phyloP scores from a whole-genome alignment of 2,888 invertebrate species.

The Zeuzera pyrina region DNA sequence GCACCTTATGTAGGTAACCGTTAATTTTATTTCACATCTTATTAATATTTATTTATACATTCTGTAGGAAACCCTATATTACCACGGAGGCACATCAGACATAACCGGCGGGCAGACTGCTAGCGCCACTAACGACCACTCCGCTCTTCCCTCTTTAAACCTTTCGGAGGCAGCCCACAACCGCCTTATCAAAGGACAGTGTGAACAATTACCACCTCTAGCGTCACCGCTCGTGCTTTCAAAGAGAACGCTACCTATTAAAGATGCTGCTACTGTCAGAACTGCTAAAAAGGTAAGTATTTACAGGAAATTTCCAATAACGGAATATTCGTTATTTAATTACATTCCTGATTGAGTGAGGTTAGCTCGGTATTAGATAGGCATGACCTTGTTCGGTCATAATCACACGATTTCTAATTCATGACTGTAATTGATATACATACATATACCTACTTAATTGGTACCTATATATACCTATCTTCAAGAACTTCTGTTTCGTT shows the following conservation, averaged over 20 bases:
- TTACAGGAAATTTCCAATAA: neutral
- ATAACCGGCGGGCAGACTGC: slow-evolving; percentile 47
- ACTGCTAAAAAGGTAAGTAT: slow-evolving; percentile 39
- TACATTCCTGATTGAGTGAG: too few relatives aligned
- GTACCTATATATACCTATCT: too few relatives aligned
- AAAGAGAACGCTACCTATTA: slow-evolving; percentile 34
- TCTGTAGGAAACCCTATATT: slow-evolving; percentile 60
- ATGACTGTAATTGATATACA: too few relatives aligned
- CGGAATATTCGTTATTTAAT: too few relatives aligned
- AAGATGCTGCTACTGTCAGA: slow-evolving; percentile 38
- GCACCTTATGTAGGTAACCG: too few relatives aligned
- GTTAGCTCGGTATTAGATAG: too few relatives aligned
- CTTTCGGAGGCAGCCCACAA: slow-evolving; percentile 47
- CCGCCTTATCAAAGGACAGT: slow-evolving; percentile 45
- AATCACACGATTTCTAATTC: too few relatives aligned
- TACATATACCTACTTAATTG: too few relatives aligned
- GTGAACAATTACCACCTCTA: slow-evolving; percentile 56
- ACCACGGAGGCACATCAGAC: slow-evolving; percentile 61
- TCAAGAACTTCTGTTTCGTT: too few relatives aligned
- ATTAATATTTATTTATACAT: too few relatives aligned
- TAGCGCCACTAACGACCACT: slow-evolving; percentile 50
- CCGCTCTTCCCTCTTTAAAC: slow-evolving; percentile 52
- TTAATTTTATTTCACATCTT: too few relatives aligned
- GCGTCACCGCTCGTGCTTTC: slow-evolving; percentile 57
- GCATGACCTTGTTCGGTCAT: too few relatives aligned